A percentile compares a stretch with the other conserved stretches of the same genome.
These are phyloP conservation scores for Procambarus clarkii DNA, from an alignment of 1,140 invertebrate genomes.

Conservation along the genomic window DNA sequence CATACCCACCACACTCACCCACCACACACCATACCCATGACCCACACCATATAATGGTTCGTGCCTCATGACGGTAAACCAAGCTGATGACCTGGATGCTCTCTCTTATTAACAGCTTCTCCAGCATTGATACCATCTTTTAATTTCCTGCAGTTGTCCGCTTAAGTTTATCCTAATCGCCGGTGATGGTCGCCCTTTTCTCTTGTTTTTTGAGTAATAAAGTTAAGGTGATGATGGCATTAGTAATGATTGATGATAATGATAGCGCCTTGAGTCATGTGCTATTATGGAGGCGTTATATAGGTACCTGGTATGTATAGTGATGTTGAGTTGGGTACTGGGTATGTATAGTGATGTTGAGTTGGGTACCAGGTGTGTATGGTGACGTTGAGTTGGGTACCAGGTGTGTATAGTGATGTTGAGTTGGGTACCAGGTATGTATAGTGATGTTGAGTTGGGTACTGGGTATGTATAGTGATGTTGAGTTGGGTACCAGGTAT, in stretches of 20 bases:
- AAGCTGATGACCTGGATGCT: background rate
- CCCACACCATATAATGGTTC: background rate
- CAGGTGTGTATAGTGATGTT: background rate
- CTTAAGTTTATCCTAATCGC: constrained; percentile 25
- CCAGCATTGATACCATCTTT: constrained; percentile 6
- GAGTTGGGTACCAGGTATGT: background rate
- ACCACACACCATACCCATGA: background rate
- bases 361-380: background rate
- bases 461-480: background rate
- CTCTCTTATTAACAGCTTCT: constrained; percentile 8
- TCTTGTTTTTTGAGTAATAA: background rate
- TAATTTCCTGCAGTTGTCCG: constrained; percentile 24
- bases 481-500: background rate
- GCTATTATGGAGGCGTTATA: background rate
- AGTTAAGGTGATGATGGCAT: too few species aligned
- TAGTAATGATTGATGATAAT: too few species aligned
- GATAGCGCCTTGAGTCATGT: too few species aligned
- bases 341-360: background rate
- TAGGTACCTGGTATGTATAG: background rate
- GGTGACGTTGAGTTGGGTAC: background rate
- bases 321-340: background rate
- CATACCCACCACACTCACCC: too few species aligned
- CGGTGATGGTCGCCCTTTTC: background rate
- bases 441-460: background rate
- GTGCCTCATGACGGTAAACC: background rate